Base-by-base conservation (phyloP, 2,113 vertebrate genomes). In the Candoia aspera region DNA sequence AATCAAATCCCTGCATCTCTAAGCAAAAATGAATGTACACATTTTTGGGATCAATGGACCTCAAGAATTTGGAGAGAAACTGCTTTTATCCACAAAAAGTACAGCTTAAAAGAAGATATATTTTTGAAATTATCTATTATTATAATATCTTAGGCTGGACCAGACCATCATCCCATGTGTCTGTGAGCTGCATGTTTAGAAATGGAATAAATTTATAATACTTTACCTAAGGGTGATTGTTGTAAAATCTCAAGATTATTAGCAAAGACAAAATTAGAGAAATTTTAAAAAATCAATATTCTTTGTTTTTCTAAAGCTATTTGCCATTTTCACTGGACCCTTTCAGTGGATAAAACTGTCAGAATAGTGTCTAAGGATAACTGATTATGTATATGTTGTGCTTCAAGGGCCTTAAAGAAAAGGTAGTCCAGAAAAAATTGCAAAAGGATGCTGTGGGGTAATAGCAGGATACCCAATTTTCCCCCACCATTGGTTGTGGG, bases 21-120 rank as follows among this genome's bases (percentile, higher is more conserved):
- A 95, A 94, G 87, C 24, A 94, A 94, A 58, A 84, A 90, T 68
- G 26, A 79, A 89, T 94, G 90, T 85, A 33, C 95, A 95, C 91
- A 91, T 91, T 46, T 90, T 89, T 29, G 5, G 88, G 62, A 91
- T 95, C 54, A 42, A 57, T 93, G 86, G 24, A 13, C 92, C 46
- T 68, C 42, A 73, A 79, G 90, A 90, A 91, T 8, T 9, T 15
- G 62, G 23, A 83, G 26, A 84, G 87, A 93, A 92, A 93, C 42
- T 87, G 79, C 15, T 2, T 37, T 13, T 6, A 53, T 79, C 37
- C 87, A 26, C 91, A 68, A 59, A 55, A 4, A 89, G 91, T 85
- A 46, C 1, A 4, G 1, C 29, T 84, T 84, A 62, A 92, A 83
- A 93, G 62, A 2, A 91, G 21, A 46, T 89, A 1, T 8, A 17